These are phyloP conservation scores for Borostomias antarcticus DNA, from an alignment of 2,797 vertebrate genomes.

Conservation along the genomic window DNA sequence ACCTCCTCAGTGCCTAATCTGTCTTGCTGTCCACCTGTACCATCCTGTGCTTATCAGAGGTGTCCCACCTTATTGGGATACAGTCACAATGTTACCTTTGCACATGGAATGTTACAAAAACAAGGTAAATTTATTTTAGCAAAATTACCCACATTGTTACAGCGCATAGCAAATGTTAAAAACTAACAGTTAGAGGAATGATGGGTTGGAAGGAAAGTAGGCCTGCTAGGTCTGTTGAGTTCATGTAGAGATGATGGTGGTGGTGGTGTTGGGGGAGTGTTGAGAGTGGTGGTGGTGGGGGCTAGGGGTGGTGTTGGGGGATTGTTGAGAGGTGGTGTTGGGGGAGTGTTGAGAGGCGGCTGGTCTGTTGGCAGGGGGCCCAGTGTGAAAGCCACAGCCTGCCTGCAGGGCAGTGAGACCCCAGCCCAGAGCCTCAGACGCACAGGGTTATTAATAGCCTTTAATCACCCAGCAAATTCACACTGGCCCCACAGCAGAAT, in stretches of 20 bases:
- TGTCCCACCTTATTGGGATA: too few species aligned
- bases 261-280: neutral
- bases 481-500: conserved; percentile 72
- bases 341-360: conserved; percentile 70
- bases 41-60: too few species aligned
- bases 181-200: too few species aligned
- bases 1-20: too few species aligned
- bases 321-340: conserved; percentile 71
- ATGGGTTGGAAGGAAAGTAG: too few species aligned
- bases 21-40: too few species aligned
- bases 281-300: neutral
- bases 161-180: too few species aligned
- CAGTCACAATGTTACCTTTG: too few species aligned
- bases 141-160: too few species aligned
- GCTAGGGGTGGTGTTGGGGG: conserved; percentile 35
- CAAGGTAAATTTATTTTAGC: too few species aligned
- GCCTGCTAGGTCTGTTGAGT: too few species aligned
- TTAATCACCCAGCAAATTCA: conserved; percentile 81
- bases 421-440: conserved; percentile 53
- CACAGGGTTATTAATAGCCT: conserved; percentile 77
- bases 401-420: conserved; percentile 47
- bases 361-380: conserved; percentile 59
- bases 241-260: neutral
- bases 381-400: conserved; percentile 47
- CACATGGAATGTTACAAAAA: too few species aligned